A percentile compares a stretch with the other conserved stretches of the same genome.
Evolutionary conservation across 1,140 invertebrate species (phyloP).

Genomic region (Oryctes rhinoceros): DNA sequence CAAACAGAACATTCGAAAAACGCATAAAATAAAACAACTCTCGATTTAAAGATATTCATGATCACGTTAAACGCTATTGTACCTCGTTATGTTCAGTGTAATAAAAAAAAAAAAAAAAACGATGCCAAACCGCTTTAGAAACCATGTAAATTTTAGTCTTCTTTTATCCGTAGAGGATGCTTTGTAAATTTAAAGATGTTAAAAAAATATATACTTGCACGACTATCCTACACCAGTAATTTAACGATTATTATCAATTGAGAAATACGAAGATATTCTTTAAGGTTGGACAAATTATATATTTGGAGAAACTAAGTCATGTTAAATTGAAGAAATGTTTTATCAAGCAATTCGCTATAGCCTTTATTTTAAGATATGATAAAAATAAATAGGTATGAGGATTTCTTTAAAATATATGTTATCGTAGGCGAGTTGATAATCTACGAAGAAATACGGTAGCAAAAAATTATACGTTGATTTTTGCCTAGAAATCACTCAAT

Average conservation of each 20-base stretch:
- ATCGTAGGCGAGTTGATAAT: conserved; percentile 68
- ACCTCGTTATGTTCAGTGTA: conserved; percentile 99
- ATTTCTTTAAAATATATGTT: conserved; percentile 45
- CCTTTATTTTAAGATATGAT: conserved; percentile 81
- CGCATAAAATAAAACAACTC: conserved; percentile 76
- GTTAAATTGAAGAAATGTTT: conserved; percentile 89
- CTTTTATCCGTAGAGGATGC: conserved; percentile 88
- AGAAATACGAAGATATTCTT: conserved; percentile 99
- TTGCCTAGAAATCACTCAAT: too few relatives aligned
- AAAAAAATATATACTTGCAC: conserved; percentile 80
- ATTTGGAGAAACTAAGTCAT: conserved; percentile 90
- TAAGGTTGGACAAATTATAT: conserved; percentile 96
- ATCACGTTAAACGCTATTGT: too few relatives aligned
- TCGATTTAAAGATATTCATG: conserved; percentile 95
- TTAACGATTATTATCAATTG: conserved; percentile 94
- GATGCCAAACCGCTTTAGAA: conserved; percentile 90
- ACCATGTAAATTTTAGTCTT: conserved; percentile 98
- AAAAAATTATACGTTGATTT: too few relatives aligned
- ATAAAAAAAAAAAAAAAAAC: conserved; percentile 99
- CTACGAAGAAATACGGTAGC: conserved; percentile 82
- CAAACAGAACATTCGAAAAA: conserved; percentile 63
- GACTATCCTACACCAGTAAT: conserved; percentile 79
- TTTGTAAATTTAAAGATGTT: conserved; percentile 84
- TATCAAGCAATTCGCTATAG: conserved; percentile 88
- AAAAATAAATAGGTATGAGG: conserved; percentile 75